Conservation (phyloP, 2,888 invertebrate genomes). For the Synanthedon myopaeformis region DNA sequence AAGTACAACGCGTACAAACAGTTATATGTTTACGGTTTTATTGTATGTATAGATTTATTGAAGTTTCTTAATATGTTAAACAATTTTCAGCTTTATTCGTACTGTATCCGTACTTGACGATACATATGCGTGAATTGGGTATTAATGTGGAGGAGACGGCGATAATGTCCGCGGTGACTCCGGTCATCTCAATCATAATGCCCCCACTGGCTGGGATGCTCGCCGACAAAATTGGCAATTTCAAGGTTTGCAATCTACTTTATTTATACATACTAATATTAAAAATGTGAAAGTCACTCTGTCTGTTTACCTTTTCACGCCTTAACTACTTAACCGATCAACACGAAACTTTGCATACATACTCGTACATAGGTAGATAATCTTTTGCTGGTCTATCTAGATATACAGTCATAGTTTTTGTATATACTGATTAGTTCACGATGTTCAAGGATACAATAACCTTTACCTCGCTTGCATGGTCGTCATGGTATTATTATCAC, state of each 20-base stretch:
- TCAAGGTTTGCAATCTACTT: constrained; percentile 68
- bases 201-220: constrained; percentile 81
- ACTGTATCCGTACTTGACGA: constrained; percentile 82
- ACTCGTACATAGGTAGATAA: too few relatives aligned
- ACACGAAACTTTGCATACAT: too few relatives aligned
- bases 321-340: too few relatives aligned
- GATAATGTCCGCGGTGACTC: constrained; percentile 83
- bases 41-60: too few relatives aligned
- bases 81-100: constrained; percentile 74
- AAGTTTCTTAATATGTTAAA: too few relatives aligned
- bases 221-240: constrained; percentile 84
- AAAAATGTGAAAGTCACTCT: too few relatives aligned
- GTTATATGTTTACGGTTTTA: too few relatives aligned
- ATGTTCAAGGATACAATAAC: constrained; percentile 42
- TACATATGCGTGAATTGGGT: constrained; percentile 83
- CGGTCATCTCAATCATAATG: constrained; percentile 81
- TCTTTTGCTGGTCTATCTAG: too few relatives aligned
- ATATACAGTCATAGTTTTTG: too few relatives aligned
- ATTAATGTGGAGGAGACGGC: constrained; percentile 84
- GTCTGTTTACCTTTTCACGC: too few relatives aligned
- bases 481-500: constrained; percentile 20
- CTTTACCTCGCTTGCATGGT: constrained; percentile 55
- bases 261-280: not conserved
- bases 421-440: not conserved
- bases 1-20: too few relatives aligned